These are phyloP conservation scores for Cheirogaleus major DNA, from an alignment of 2,797 vertebrate species.

Conservation along the genomic window DNA sequence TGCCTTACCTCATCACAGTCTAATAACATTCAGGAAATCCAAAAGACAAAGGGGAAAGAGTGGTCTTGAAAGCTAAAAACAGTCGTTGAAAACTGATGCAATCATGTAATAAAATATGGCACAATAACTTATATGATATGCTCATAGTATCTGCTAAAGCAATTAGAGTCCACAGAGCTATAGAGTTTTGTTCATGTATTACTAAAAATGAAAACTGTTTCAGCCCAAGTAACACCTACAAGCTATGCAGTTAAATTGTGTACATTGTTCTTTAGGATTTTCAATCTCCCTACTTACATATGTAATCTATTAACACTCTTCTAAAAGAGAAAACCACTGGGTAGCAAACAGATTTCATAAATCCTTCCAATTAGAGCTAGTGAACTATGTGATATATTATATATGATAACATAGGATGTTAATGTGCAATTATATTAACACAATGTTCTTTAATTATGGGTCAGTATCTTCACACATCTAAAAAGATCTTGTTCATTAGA, in stretches of 20 bases:
- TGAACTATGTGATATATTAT: constrained; percentile 74
- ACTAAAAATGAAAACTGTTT: constrained; percentile 72
- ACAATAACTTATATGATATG: constrained; percentile 81
- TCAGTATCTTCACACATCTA: constrained; percentile 72
- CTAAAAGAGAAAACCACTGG: constrained; percentile 74
- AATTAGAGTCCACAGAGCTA: constrained; percentile 77
- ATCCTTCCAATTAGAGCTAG: constrained; percentile 59
- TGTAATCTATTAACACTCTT: constrained; percentile 73
- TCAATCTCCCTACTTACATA: constrained; percentile 79
- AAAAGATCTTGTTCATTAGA: constrained; percentile 22
- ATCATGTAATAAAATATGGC: constrained; percentile 81
- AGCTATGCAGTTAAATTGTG: constrained; percentile 49
- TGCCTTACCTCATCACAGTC: constrained; percentile 84
- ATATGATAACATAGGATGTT: constrained; percentile 76
- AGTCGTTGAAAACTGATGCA: constrained; percentile 82
- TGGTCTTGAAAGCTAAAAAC: constrained; percentile 87
- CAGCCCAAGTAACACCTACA: constrained; percentile 28
- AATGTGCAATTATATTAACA: constrained; percentile 70
- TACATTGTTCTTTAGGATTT: constrained; percentile 62
- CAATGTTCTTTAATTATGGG: constrained; percentile 62
- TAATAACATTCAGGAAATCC: constrained; percentile 87
- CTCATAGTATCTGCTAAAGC: constrained; percentile 84
- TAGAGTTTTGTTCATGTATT: constrained; percentile 66
- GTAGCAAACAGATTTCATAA: constrained; percentile 73
- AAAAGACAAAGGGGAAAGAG: constrained; percentile 85